Base-by-base conservation (phyloP, 2,797 vertebrate species). In the Galaxias olidus region DNA sequence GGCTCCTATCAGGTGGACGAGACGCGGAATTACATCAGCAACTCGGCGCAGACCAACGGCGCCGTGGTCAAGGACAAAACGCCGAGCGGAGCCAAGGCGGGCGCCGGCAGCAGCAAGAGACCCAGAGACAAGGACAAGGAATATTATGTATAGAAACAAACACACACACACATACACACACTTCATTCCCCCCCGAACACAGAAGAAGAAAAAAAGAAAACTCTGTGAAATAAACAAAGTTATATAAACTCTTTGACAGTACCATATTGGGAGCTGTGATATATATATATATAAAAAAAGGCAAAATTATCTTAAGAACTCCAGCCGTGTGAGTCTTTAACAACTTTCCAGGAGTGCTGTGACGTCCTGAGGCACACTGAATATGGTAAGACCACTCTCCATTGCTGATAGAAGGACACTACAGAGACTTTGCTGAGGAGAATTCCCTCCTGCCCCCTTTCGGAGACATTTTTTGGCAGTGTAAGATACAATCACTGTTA, bases 41-140 rank as follows among this genome's bases (percentile, higher is more conserved):
- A 94, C 92, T 95, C 94, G 4, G 93, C 94, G 76, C 94, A 96
- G 92, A 95, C 91, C 87, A 96, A 96, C 41, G 94, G 94, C 81
- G 90, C 92, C 19, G 91, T 95, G 71, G 50, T 95, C 78, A 96
- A 95, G 88, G 94, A 95, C 82, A 96, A 95, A 87, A 85, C 92
- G 71, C 92, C 93, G 76, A 89, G 90, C 84, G 62, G 50, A 49
- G 88, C 94, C 54, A 98, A 98, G 87, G 86, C 30, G 93, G 85
- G 82, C 61, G 79, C 71, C 44, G 89, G 79, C 75, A 69, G 94
- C 89, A 94, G 93, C 89, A 99, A 98, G 93, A 98, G 96, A 88
- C 95, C 96, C 87, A 99, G 96, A 92, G 97, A 98, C 87, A 98
- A 98, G 91, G 97, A 99, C 93, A 98, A 96, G 89, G 97, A 98